These are phyloP conservation scores for Nebria ingens DNA, from an alignment of 1,140 invertebrate species.

Conservation along the genomic window DNA sequence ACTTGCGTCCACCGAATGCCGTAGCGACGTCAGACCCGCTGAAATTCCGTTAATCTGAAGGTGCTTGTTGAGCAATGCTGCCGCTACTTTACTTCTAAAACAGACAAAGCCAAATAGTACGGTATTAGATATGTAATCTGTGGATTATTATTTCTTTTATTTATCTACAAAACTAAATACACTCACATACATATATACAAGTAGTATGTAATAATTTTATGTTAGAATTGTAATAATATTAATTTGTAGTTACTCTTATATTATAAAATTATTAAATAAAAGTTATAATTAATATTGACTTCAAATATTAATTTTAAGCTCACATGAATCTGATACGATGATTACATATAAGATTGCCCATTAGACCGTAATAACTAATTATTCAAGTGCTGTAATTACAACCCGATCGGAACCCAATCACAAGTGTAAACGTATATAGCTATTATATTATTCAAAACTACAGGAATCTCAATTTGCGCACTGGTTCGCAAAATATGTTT, in stretches of 20 bases:
- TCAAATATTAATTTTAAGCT: too few relatives aligned
- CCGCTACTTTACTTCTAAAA: slow-evolving; percentile 72
- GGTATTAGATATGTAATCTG: too few relatives aligned
- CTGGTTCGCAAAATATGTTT: too few relatives aligned
- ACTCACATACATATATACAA: background rate
- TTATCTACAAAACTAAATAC: background rate
- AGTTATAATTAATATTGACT: background rate
- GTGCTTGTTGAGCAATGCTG: slow-evolving; percentile 72
- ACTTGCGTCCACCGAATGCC: slow-evolving; percentile 38
- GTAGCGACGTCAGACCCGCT: slow-evolving; percentile 46
- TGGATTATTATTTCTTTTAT: too few relatives aligned
- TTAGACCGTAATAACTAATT: too few relatives aligned
- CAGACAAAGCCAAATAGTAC: slow-evolving; percentile 19
- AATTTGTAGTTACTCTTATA: background rate
- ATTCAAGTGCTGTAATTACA: too few relatives aligned
- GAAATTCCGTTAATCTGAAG: slow-evolving; percentile 78
- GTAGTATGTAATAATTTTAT: background rate
- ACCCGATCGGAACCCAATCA: too few relatives aligned
- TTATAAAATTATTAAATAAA: background rate
- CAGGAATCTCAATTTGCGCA: too few relatives aligned
- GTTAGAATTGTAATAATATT: background rate
- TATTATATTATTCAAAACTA: too few relatives aligned
- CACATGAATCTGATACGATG: too few relatives aligned
- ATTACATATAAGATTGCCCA: too few relatives aligned
- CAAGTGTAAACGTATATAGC: too few relatives aligned